These are phyloP conservation scores for Noctua janthe DNA, from an alignment of 2,888 invertebrate species.

Conservation along the genomic window DNA sequence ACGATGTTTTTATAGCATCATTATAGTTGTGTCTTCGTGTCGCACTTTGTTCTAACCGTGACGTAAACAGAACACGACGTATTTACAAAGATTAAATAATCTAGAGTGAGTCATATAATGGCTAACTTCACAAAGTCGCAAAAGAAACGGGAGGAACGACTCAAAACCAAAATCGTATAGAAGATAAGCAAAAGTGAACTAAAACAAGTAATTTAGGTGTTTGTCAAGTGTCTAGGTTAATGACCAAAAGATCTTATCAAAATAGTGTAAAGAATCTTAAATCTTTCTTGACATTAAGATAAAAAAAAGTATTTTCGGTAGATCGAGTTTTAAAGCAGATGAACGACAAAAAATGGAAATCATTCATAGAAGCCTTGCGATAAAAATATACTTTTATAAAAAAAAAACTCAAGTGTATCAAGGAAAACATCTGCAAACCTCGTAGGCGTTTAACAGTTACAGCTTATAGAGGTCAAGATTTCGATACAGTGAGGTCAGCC, in stretches of 20 bases:
- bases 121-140: constrained; percentile 4
- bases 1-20: constrained; percentile 16
- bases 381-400: neutral
- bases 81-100: constrained; percentile 39
- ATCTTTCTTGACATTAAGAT: constrained; percentile 13
- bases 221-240: constrained; percentile 30
- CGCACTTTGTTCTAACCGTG: constrained; percentile 27
- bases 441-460: constrained; percentile 49
- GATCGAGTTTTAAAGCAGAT: constrained; percentile 11
- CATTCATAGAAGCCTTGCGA: neutral
- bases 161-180: neutral
- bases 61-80: constrained; percentile 40
- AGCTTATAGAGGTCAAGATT: constrained; percentile 51
- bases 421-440: constrained; percentile 28
- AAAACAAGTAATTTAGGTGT: neutral
- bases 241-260: constrained; percentile 35
- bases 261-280: constrained; percentile 16
- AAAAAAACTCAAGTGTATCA: constrained; percentile 1
- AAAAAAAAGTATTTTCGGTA: constrained; percentile 10
- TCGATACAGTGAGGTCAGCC: constrained; percentile 43
- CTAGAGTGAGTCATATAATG: constrained; percentile 43
- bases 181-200: neutral
- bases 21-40: constrained; percentile 18
- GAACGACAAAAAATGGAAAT: neutral
- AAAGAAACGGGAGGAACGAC: constrained; percentile 3